A percentile compares a stretch with the other conserved stretches of the same genome.
Conservation (phyloP, 1,140 invertebrate species). For the Polypedilum pembai region DNA sequence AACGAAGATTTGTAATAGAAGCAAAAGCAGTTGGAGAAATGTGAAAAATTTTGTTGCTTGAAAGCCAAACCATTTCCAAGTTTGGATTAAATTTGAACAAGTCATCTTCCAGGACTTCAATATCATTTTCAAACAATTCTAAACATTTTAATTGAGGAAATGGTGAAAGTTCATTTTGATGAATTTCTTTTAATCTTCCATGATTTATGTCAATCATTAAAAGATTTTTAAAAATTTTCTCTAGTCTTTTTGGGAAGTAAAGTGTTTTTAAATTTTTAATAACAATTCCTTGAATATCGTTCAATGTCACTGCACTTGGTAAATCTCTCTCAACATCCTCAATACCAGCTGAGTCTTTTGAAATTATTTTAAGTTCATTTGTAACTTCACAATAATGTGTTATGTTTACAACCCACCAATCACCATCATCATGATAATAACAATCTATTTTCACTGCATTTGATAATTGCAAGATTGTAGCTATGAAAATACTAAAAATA, state of each 20-base stretch:
- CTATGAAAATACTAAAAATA: not conserved
- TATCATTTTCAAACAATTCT: not conserved
- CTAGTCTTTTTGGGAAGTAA: not conserved
- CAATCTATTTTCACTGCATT: not conserved
- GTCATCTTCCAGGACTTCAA: not conserved
- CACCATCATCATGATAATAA: not conserved
- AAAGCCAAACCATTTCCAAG: not conserved
- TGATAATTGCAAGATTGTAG: not conserved
- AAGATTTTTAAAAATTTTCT: constrained; percentile 7
- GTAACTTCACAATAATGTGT: not conserved
- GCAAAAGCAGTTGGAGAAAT: not conserved
- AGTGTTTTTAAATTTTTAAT: not conserved
- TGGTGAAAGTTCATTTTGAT: not conserved
- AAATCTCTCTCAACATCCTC: not conserved
- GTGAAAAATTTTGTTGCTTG: not conserved
- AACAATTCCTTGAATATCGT: not conserved
- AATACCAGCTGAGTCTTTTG: not conserved
- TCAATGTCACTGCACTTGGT: not conserved
- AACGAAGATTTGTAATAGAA: not conserved
- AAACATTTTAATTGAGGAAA: not conserved
- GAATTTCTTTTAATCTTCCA: not conserved
- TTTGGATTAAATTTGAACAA: not conserved
- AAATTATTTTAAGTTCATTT: not conserved
- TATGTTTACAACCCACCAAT: not conserved
- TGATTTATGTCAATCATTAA: not conserved